Evolutionary conservation across 2,888 invertebrate genomes (phyloP).

Genomic region (Harpalus rufipes): DNA sequence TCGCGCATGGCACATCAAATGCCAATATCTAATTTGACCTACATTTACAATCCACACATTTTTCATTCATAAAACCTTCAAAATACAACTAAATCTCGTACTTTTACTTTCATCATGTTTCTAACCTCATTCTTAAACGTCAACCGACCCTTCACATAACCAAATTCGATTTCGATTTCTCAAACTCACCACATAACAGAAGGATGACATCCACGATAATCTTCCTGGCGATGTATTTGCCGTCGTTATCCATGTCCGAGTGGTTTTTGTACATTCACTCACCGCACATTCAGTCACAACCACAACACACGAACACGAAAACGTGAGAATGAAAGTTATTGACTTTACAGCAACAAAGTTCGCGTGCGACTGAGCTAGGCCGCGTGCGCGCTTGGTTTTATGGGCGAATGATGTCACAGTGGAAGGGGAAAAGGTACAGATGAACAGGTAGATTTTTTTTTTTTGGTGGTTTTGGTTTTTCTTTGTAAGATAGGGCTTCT

Average conservation of each 20-base stretch:
- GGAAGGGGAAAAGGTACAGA: too few species aligned
- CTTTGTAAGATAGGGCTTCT: too few species aligned
- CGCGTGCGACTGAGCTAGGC: not conserved
- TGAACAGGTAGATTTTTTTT: too few species aligned
- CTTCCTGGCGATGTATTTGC: slow-evolving; percentile 81
- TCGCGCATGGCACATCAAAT: too few species aligned
- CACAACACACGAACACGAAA: not conserved
- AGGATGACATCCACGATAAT: slow-evolving; percentile 82
- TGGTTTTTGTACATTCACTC: not conserved
- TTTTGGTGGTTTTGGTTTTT: too few species aligned
- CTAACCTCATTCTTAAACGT: slow-evolving; percentile 3
- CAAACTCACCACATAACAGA: slow-evolving; percentile 82
- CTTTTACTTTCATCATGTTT: not conserved
- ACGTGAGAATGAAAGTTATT: too few species aligned
- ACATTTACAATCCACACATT: too few species aligned
- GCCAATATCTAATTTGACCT: too few species aligned
- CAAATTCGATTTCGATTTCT: slow-evolving; percentile 12
- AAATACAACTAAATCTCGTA: too few species aligned
- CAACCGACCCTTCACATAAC: not conserved
- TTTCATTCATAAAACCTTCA: too few species aligned
- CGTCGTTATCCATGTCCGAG: slow-evolving; percentile 78
- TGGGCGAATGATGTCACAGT: not conserved
- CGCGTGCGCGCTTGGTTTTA: not conserved
- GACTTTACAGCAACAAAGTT: not conserved
- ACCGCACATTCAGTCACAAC: not conserved